Base-by-base conservation (phyloP, 2,888 invertebrate genomes). In the Eulithis prunata region DNA sequence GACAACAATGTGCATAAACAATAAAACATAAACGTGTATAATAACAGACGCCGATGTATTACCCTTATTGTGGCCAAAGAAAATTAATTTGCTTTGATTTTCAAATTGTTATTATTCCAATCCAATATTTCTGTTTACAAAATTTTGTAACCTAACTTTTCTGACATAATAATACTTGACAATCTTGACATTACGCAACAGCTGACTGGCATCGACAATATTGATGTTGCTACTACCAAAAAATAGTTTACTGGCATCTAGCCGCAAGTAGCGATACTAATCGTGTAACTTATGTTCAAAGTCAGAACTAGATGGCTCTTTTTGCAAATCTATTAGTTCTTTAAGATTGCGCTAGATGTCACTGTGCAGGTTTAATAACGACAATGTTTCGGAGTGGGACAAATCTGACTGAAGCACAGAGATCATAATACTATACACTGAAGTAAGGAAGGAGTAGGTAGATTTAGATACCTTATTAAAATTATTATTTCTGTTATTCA, bases 131-230 rank as follows among this genome's bases (percentile, higher is more conserved):
- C 21, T 66, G 55, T 62, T 63, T 63, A 66, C 66, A 61, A 64
- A 61, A 56, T 71, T 41, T 41, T 57, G 66, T 76, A 78, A 81
- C 79, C 78, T 75, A 62, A 71, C 54, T 14, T 32, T 53, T 13
- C 56, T 64, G 57, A 65, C 59, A 61, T 38, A 3, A 6, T 10
- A 38, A 2, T 38, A n/a, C n/a, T 21, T 21, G 21, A 21, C 21
- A 21, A 21, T 21, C 21, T 21, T 38, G 38, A 38, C 8, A 6
- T 45, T 55, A 21, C 14, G 4, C n/a, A 53, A 28, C 51, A 32
- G 53, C 21, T 55, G 12, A 21, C 41, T 32, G 57, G 4, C 12
- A 57, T n/a, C 52, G 57, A 64, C 60, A 64, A 2, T 53, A 13
- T 46, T 28, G 58, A 51, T 62, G 57, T 57, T 64, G 54, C 64